Percentiles rank a stretch among this genome's conserved stretches.
phyloP scores from a whole-genome alignment of 2,888 invertebrate species.

The Ptychoptera albimana region DNA sequence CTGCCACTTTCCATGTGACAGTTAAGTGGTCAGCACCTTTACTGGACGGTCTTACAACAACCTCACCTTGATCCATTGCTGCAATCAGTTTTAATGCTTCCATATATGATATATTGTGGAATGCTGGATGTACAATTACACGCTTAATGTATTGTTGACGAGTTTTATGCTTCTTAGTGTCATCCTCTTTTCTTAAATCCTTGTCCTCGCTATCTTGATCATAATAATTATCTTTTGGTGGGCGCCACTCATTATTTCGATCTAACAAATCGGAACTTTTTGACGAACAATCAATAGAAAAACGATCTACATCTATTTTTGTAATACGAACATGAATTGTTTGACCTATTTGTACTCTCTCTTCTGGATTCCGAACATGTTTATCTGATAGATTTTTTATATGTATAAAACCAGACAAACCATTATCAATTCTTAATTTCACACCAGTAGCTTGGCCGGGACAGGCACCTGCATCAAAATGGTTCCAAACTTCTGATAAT shows the following conservation, averaged over 20 bases:
- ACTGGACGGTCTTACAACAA: constrained; percentile 89
- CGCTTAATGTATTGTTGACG: constrained; percentile 82
- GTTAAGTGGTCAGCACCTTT: constrained; percentile 94
- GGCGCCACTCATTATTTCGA: constrained; percentile 82
- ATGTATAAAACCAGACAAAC: constrained; percentile 81
- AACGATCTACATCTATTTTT: constrained; percentile 92
- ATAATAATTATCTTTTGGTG: constrained; percentile 77
- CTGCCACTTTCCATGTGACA: constrained; percentile 96
- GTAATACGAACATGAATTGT: constrained; percentile 75
- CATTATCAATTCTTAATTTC: constrained; percentile 78
- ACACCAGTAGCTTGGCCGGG: constrained; percentile 93
- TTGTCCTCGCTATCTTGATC: constrained; percentile 72
- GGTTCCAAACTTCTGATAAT: constrained; percentile 94
- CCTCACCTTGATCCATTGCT: constrained; percentile 91
- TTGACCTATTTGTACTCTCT: constrained; percentile 72
- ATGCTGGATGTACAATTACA: constrained; percentile 94
- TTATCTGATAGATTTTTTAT: constrained; percentile 88
- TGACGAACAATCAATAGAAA: constrained; percentile 84
- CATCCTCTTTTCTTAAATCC: constrained; percentile 61
- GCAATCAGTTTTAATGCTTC: constrained; percentile 86
- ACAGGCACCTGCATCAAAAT: constrained; percentile 91
- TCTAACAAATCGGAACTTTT: constrained; percentile 85
- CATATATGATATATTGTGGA: constrained; percentile 88
- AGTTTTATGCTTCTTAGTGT: constrained; percentile 67
- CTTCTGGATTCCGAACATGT: constrained; percentile 83